These are phyloP conservation scores for Sceloporus undulatus DNA, from an alignment of 2,113 vertebrate genomes.

Conservation along the genomic window DNA sequence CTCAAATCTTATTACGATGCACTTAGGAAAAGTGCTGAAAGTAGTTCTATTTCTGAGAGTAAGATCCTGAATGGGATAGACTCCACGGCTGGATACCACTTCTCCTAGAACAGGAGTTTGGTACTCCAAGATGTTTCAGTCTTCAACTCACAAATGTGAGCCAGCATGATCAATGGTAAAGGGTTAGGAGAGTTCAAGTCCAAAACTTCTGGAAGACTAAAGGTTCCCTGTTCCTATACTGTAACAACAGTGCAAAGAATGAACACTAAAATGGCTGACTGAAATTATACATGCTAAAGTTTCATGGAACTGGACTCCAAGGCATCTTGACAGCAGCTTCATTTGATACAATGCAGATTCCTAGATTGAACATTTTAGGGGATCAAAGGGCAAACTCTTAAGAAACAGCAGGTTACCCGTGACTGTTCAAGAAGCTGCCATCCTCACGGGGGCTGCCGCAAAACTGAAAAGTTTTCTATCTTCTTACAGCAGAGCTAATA, in stretches of 20 bases:
- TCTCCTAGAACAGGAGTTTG: background rate
- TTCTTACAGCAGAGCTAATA: background rate
- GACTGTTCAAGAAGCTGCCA: background rate
- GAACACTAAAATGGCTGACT: background rate
- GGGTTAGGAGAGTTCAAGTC: no score
- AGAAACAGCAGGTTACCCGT: background rate
- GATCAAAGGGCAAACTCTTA: no score
- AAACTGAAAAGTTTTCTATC: background rate
- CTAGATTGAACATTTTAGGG: no score
- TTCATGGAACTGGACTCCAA: background rate
- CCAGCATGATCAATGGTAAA: no score
- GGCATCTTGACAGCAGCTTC: no score
- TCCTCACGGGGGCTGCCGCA: background rate
- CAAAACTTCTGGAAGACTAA: no score
- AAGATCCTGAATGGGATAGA: background rate
- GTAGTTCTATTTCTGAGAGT: background rate
- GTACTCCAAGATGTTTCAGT: background rate
- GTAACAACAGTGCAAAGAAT: background rate
- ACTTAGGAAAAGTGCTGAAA: background rate
- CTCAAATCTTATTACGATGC: background rate
- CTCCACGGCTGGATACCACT: background rate
- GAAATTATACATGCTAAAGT: rapidly evolving
- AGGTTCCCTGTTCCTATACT: background rate
- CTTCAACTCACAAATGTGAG: background rate
- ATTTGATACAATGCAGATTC: no score